A percentile compares a stretch with the other conserved stretches of the same genome.
These are phyloP conservation scores for Xanthia icteritia DNA, from an alignment of 2,888 invertebrate genomes.

Conservation along the genomic window DNA sequence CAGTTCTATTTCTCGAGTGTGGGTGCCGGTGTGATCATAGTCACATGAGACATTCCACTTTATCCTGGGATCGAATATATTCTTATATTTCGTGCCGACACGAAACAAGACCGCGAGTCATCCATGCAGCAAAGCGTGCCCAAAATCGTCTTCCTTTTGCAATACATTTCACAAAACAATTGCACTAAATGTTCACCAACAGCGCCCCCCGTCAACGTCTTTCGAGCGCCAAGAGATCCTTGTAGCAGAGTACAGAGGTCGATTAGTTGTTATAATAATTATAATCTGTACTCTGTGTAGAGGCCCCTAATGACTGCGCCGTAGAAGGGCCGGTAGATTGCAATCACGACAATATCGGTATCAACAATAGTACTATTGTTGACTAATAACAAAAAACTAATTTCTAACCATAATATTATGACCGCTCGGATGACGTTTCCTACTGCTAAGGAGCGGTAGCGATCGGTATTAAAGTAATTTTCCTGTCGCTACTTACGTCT, in stretches of 20 bases:
- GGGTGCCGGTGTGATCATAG: too few relatives aligned
- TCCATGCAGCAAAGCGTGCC: too few relatives aligned
- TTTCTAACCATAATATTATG: neutral
- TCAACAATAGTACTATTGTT: neutral
- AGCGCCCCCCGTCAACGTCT: neutral
- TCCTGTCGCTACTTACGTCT: too few relatives aligned
- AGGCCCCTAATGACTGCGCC: slow-evolving; percentile 13
- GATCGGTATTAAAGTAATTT: neutral
- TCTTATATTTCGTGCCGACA: too few relatives aligned
- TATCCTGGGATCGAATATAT: too few relatives aligned
- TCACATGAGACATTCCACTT: too few relatives aligned
- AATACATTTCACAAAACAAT: neutral
- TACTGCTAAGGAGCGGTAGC: neutral
- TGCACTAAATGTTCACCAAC: neutral
- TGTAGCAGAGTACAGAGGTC: too few relatives aligned
- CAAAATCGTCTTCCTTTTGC: too few relatives aligned
- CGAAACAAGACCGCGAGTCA: too few relatives aligned
- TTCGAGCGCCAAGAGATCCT: too few relatives aligned
- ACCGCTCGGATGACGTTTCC: neutral
- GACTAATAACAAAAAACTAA: neutral
- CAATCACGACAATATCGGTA: too few relatives aligned
- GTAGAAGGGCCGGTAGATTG: neutral
- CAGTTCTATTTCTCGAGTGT: too few relatives aligned
- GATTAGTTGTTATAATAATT: slow-evolving; percentile 3
- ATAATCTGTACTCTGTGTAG: neutral